Evolutionary conservation across 1,140 invertebrate species (phyloP), one percentile per base, ranked within the genome.

Genomic region (Aplysia californica): DNA sequence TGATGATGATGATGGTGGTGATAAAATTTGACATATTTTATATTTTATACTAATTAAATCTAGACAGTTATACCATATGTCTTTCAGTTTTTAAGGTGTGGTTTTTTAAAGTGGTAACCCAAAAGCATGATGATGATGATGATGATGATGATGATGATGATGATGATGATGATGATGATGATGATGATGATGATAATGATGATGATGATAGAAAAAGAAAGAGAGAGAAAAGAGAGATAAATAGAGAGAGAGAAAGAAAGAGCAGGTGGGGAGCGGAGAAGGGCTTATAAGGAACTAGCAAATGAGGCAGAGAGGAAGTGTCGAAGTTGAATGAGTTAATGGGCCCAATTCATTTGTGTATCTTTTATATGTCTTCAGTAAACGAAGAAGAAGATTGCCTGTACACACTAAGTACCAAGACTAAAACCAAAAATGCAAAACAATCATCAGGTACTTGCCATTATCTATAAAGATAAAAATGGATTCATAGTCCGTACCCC

Each of bases 41-140:
- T 10, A 33, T 69, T 6, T 6, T 20, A 33, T 69, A 18, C 10
- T 69, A 0, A 18, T n/a, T 64, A 18, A 55, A n/a, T n/a, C n/a
- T n/a, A n/a, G n/a, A n/a, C n/a, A n/a, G n/a, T n/a, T n/a, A n/a
- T n/a, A n/a, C n/a, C n/a, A n/a, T n/a, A n/a, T n/a, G n/a, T n/a
- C n/a, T n/a, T n/a, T n/a, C n/a, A n/a, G n/a, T n/a, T n/a, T n/a
- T n/a, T n/a, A n/a, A n/a, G n/a, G n/a, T n/a, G n/a, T n/a, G n/a
- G n/a, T n/a, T n/a, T n/a, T n/a, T n/a, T n/a, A n/a, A n/a, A n/a
- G n/a, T n/a, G n/a, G n/a, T n/a, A n/a, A n/a, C n/a, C n/a, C n/a
- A n/a, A n/a, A n/a, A n/a, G n/a, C n/a, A n/a, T n/a, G n/a, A n/a
- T 0, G 59, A 64, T 64, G 59, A 64, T 64, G 59, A 64, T 64